Evolutionary conservation across 2,797 vertebrate genomes (phyloP).

Genomic region (Melanotaenia trifasciata): DNA sequence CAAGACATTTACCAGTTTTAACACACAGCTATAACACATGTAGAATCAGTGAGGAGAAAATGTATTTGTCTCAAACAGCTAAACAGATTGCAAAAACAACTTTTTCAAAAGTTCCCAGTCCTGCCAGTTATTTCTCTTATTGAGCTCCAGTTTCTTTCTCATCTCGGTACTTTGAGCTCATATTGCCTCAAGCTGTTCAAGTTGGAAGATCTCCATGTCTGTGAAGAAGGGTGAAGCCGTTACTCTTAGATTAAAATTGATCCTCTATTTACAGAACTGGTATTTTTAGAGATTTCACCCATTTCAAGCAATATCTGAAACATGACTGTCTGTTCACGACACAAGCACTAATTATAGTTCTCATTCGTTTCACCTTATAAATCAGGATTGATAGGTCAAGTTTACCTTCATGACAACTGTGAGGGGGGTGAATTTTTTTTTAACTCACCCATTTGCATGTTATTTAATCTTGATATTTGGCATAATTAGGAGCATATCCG

Average conservation of each 20-base stretch:
- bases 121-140: slow-evolving; percentile 16
- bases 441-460: too few relatives aligned
- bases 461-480: too few relatives aligned
- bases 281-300: slow-evolving; percentile 3
- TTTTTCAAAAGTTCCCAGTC: background rate
- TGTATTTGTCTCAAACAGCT: background rate
- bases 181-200: slow-evolving; percentile 11
- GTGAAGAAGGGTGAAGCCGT: background rate
- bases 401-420: too few relatives aligned
- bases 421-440: too few relatives aligned
- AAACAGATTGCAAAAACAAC: background rate
- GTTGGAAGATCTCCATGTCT: slow-evolving; percentile 22
- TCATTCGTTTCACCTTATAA: too few relatives aligned
- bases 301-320: background rate
- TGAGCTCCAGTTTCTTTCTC: slow-evolving; percentile 24
- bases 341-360: too few relatives aligned
- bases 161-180: slow-evolving; percentile 13
- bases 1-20: slow-evolving; percentile 25
- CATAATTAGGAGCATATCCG: too few relatives aligned
- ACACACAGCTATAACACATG: background rate
- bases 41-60: background rate
- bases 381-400: too few relatives aligned
- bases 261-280: background rate
- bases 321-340: too few relatives aligned
- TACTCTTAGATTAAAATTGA: slow-evolving; percentile 10